Evolutionary conservation across 92 coral and sea anemone genomes (phyloP), one percentile per base, ranked within the genome.

Genomic region (Pocillopora grandis): DNA sequence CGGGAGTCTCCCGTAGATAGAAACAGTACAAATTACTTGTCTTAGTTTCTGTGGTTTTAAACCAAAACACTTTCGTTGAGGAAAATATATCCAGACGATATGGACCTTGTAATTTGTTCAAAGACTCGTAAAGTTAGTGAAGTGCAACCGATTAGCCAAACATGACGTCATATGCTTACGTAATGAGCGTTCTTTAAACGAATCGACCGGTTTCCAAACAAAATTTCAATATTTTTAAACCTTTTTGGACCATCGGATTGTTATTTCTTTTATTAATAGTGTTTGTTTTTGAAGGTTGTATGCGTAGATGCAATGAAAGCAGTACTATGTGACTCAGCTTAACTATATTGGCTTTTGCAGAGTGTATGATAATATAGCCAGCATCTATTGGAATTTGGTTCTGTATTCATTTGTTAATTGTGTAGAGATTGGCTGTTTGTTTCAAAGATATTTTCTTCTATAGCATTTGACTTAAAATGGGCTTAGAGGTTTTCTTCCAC

Each of bases 111-210:
- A 42, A 42, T 42, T 3, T 42, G 52, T 42, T 42, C 52, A 42
- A 42, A 42, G 52, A 42, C 52, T 42, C 8, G 4, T 42, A 42
- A 42, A 42, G 52, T 42, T 42, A 42, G 52, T 42, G 8, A 42
- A 42, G 52, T 42, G 35, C 10, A 37, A 20, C 20, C n/a, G 23
- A 48, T 64, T 36, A 36, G 85, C 36, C 64, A 70, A 70, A 37
- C 2, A 27, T 80, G 77, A 81, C 85, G 85, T 81, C 77, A 81
- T 16, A 66, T 1, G 35, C 36, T 64, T 69, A 69, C 85, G 77
- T 80, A 80, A 80, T 70, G 76, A 55, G 42, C 63, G 21, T 13
- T 59, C 64, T 58, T 68, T 14, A 20, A 69, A 69, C 35, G n/a
- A 57, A 52, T 56, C 7, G 9, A 12, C 62, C 57, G 66, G 69